Evolutionary conservation across 2,797 vertebrate genomes (phyloP).

Genomic region (Pangasius sanitwongsei): DNA sequence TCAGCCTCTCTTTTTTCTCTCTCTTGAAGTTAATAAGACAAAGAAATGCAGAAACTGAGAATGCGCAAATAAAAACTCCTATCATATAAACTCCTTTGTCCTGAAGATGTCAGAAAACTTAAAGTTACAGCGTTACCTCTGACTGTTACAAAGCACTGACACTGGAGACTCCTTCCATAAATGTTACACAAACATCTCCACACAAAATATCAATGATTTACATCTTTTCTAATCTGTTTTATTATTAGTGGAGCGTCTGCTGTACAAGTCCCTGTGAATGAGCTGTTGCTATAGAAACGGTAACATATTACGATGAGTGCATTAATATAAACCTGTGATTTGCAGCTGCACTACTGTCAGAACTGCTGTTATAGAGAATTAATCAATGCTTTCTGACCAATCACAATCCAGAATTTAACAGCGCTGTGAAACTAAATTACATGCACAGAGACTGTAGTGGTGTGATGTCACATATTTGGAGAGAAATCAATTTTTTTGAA

Average conservation of each 20-base stretch:
- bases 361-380: not conserved
- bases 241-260: not conserved
- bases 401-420: not conserved
- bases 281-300: not conserved
- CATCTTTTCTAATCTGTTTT: not conserved
- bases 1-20: too few species aligned
- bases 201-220: not conserved
- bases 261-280: not conserved
- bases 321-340: not conserved
- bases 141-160: not conserved
- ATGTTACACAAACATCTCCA: not conserved
- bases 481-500: not conserved
- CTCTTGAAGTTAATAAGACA: too few species aligned
- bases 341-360: not conserved
- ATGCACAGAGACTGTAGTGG: not conserved
- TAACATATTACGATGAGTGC: not conserved
- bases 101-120: too few species aligned
- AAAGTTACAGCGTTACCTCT: too few species aligned
- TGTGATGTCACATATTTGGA: not conserved
- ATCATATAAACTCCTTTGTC: too few species aligned
- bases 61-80: too few species aligned
- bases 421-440: not conserved
- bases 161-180: not conserved
- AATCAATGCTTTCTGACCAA: not conserved
- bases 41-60: too few species aligned